Evolutionary conservation across 2,113 vertebrate species (phyloP), one percentile per base, ranked within the genome.

Genomic region (Lampris megalopsis): DNA sequence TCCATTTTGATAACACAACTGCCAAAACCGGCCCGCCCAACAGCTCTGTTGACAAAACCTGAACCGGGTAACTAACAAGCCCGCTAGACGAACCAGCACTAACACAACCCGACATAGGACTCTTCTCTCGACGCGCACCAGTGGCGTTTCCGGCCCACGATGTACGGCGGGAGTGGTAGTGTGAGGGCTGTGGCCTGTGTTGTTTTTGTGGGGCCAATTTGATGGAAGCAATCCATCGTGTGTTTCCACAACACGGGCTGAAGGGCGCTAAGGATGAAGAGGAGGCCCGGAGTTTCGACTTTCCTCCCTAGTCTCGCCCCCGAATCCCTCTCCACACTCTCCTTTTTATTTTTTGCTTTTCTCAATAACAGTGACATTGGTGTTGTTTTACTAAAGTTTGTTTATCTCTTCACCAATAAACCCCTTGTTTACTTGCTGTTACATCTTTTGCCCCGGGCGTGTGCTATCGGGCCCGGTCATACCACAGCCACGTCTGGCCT

Each of bases 11-110:
- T 84, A 60, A 63, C 59, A 10, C 50, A 66, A 60, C 45, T 76
- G 57, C 74, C 65, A 68, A 74, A 68, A 42, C 42, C 63, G 1
- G 41, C 35, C 7, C 43, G 57, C 64, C 68, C 70, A 7, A 71
- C 69, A 80, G 10, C 75, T 68, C 64, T 91, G 86, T 84, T 89
- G 85, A 87, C 88, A 84, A 66, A 89, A 88, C 81, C 71, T 80
- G 62, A 77, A 79, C 48, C 11, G 5, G 64, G 64, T 36, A 24
- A 24, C 77, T 88, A 90, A 90, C 70, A 66, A 89, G 84, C 79
- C 73, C 72, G 56, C 67, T 43, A 49, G 81, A 75, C 57, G 60
- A 66, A 70, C 61, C 81, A 37, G 76, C 82, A 76, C 86, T 90
- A 88, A 91, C 76, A 43, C 52, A 68, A 82, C 63, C 74, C 35